Evolutionary conservation across 2,888 invertebrate species (phyloP).

Genomic region (Leucophenga maculata): DNA sequence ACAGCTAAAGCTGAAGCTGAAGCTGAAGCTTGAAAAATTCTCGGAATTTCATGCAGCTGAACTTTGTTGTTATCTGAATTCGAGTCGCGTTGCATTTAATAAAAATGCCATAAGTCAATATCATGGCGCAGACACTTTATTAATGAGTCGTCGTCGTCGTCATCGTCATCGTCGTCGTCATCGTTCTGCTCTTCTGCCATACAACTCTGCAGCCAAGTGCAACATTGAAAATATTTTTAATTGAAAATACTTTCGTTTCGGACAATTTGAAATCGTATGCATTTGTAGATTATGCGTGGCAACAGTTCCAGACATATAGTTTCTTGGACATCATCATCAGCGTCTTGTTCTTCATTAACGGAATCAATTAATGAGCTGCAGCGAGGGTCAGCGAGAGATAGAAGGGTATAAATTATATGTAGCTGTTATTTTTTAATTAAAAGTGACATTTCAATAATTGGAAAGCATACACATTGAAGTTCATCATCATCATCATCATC

Average conservation of each 20-base stretch:
- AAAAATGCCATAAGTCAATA: conserved; percentile 65
- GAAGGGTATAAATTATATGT: conserved; percentile 53
- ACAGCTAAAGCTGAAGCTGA: conserved; percentile 43
- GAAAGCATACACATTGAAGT: conserved; percentile 40
- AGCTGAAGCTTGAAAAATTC: conserved; percentile 57
- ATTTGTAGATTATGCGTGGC: conserved; percentile 14
- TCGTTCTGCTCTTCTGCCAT: neutral
- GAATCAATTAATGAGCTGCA: conserved; percentile 20
- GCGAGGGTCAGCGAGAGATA: conserved; percentile 33
- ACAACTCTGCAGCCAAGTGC: neutral
- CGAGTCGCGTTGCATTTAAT: conserved; percentile 40
- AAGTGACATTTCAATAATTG: conserved; percentile 67
- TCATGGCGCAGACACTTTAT: conserved; percentile 39
- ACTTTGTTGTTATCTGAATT: neutral
- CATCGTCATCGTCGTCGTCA: neutral
- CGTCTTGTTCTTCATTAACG: neutral
- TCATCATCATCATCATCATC: no score
- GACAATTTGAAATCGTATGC: conserved; percentile 20
- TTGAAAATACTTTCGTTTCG: conserved; percentile 23
- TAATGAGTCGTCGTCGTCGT: neutral
- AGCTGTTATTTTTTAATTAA: conserved; percentile 63
- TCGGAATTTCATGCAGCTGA: conserved; percentile 42
- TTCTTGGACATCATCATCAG: neutral
- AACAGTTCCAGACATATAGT: neutral
- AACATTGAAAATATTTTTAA: conserved; percentile 22